Evolutionary conservation across 2,113 vertebrate genomes (phyloP).

Genomic region (Panurus biarmicus): DNA sequence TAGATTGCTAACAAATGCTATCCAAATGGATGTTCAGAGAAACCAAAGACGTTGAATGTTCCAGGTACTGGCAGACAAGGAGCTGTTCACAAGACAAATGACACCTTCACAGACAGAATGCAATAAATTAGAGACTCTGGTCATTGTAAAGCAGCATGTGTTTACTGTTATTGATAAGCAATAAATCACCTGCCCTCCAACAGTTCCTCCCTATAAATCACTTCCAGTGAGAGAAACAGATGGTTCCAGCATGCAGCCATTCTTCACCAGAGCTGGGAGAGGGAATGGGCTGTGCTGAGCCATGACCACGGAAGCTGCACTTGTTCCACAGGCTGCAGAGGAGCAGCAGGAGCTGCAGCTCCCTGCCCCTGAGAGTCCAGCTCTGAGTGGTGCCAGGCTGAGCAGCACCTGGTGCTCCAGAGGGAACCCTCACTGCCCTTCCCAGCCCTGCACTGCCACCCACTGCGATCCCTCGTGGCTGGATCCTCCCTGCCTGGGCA

Average conservation of each 20-base stretch:
- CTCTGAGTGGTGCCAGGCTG: accelerated
- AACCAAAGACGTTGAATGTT: conserved; percentile 15
- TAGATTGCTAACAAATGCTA: conserved; percentile 38
- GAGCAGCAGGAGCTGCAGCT: not conserved
- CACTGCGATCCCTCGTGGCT: accelerated
- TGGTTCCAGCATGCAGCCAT: not conserved
- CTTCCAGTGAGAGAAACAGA: not conserved
- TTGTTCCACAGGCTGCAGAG: accelerated
- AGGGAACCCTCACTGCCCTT: accelerated
- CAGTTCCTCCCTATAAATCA: conserved; percentile 58
- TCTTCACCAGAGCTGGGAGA: not conserved
- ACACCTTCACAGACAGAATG: conserved; percentile 18
- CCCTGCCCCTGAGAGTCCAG: accelerated
- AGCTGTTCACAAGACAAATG: conserved; percentile 33
- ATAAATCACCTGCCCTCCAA: conserved; percentile 56
- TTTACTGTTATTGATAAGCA: conserved; percentile 59
- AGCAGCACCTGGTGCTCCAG: not conserved
- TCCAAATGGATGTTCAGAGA: conserved; percentile 17
- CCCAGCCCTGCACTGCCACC: not conserved
- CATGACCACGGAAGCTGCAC: accelerated
- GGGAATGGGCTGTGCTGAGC: not conserved
- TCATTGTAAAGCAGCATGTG: conserved; percentile 45
- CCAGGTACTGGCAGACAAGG: conserved; percentile 9
- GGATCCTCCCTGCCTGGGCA: not conserved
- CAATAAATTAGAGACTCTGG: conserved; percentile 18